Base-by-base conservation (phyloP, 2,113 vertebrate species). In the Eudorcas thomsonii region DNA sequence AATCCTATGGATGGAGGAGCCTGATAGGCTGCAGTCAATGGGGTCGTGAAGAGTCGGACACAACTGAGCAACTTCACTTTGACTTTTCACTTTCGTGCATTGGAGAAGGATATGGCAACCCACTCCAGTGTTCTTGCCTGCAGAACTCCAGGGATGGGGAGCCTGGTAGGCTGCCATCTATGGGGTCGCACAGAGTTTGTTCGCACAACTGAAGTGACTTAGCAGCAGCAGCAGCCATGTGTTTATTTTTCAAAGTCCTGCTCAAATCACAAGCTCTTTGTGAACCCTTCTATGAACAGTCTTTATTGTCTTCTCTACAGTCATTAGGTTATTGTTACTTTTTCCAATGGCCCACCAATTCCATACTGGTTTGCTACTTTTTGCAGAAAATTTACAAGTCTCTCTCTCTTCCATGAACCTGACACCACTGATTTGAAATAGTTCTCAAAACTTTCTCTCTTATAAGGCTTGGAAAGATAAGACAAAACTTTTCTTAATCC, bases 401-500 rank as follows among this genome's bases (percentile, higher is more conserved):
- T 85, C 50, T 87, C 33, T 80, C n/a, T 60, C 48, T 92, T n/a
- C 11, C 3, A 11, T 96, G 39, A 77, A 96, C 10, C 77, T 82
- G 67, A 64, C 43, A 96, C 21, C 30, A 91, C 6, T 85, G 39
- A 90, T 88, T 95, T 88, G 86, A 91, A 85, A 84, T 25, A 33
- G 39, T 50, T 94, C 6, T 90, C 87, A 78, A 81, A 82, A n/a
- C 10, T 95, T 91, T 60, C 9, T 86, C 19, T 93, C 26, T 83
- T 54, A 84, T 3, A 39, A 15, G 36, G 92, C 23, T 88, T 48
- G 15, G 59, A 45, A 90, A 95, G n/a, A 94, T 78, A 91, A 90
- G 15, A 74, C 28, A 88, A 95, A 88, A 30, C 13, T 88, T 96
- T 93, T 82, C 28, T 85, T 91, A 93, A 96, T 85, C 25, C 60